Percentiles rank a stretch among this genome's conserved stretches.
Evolutionary conservation across 2,797 vertebrate species (phyloP).

Genomic region (Sciurus vulgaris): DNA sequence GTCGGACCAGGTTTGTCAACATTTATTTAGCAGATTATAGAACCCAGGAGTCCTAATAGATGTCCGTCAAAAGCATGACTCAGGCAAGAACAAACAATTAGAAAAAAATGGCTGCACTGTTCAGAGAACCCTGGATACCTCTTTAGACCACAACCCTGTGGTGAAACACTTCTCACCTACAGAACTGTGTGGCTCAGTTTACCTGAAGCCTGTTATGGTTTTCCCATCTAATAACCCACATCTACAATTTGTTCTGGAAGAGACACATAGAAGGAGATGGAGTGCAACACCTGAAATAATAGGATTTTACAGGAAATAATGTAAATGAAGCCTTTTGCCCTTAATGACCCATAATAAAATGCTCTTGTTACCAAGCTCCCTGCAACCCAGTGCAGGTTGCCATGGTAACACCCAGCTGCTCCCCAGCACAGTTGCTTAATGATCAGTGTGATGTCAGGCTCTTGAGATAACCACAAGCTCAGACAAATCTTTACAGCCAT

Average conservation of each 20-base stretch:
- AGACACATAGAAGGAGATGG: not conserved
- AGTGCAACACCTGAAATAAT: constrained; percentile 71
- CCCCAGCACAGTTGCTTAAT: constrained; percentile 65
- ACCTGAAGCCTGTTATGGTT: not conserved
- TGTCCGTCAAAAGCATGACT: constrained; percentile 9
- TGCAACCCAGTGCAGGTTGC: constrained; percentile 62
- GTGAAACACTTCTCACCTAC: not conserved
- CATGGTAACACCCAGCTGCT: constrained; percentile 73
- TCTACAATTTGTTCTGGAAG: constrained; percentile 8
- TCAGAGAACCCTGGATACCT: not conserved
- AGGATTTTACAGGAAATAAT: constrained; percentile 75
- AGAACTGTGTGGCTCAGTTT: constrained; percentile 22
- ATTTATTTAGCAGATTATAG: not conserved
- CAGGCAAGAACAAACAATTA: not conserved
- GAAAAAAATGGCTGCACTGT: constrained; percentile 22
- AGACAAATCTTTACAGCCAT: constrained; percentile 70
- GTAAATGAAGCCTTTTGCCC: constrained; percentile 79
- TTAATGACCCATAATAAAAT: constrained; percentile 81
- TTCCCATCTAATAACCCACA: not conserved
- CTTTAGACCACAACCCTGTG: not conserved
- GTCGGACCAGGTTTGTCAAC: not conserved
- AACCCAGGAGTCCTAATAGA: not conserved
- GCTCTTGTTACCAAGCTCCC: constrained; percentile 71
- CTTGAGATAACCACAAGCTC: constrained; percentile 71
- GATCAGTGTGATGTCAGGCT: constrained; percentile 78